Conservation (phyloP, 2,888 invertebrate genomes). For the Monochamus alternatus region DNA sequence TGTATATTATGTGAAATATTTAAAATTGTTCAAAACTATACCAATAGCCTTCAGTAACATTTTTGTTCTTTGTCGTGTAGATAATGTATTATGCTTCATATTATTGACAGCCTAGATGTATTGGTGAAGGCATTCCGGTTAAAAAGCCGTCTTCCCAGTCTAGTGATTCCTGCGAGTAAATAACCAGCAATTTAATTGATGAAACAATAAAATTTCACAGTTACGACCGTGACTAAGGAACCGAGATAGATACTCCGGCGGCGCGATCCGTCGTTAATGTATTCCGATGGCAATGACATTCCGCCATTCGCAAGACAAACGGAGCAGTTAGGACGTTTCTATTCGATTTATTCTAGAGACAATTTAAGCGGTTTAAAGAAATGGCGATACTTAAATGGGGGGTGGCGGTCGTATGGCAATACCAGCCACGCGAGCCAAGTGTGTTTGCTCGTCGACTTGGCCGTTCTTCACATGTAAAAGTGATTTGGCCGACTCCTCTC, state of each 20-base stretch:
- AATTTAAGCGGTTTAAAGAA: constrained; percentile 69
- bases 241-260: constrained; percentile 18
- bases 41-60: no score
- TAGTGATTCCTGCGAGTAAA: background rate
- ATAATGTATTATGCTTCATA: no score
- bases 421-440: constrained; percentile 57
- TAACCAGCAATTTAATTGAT: constrained; percentile 11
- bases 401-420: constrained; percentile 63
- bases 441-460: constrained; percentile 43
- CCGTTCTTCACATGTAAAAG: constrained; percentile 41
- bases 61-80: no score
- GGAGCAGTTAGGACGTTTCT: constrained; percentile 58
- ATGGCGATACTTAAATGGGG: constrained; percentile 66
- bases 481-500: constrained; percentile 52
- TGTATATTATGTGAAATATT: no score
- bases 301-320: constrained; percentile 57
- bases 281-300: constrained; percentile 45
- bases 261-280: constrained; percentile 31
- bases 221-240: constrained; percentile 28
- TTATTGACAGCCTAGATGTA: no score
- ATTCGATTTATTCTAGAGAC: constrained; percentile 68
- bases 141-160: no score
- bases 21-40: no score
- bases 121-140: no score
- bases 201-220: constrained; percentile 26